Conservation (phyloP, 2,113 vertebrate genomes). For the Pionites leucogaster region DNA sequence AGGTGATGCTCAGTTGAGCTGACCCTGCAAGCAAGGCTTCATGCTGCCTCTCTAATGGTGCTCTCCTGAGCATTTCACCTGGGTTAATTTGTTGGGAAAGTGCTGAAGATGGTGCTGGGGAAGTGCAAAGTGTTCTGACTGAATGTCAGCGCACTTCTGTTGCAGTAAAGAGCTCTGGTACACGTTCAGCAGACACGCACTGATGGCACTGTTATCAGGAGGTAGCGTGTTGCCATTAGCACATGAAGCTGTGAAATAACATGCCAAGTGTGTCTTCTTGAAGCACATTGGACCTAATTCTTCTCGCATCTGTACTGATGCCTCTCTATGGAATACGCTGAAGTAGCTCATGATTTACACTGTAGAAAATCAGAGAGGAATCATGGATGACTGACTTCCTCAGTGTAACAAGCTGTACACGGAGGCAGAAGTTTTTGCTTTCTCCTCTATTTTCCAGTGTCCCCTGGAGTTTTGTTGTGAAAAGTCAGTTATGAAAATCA, state of each 20-base stretch:
- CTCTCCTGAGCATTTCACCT: neutral
- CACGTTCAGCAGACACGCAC: neutral
- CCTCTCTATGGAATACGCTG: neutral
- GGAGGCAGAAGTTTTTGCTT: slow-evolving; percentile 2
- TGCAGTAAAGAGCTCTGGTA: neutral
- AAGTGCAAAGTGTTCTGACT: neutral
- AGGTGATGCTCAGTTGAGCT: neutral
- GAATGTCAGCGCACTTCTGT: accelerated
- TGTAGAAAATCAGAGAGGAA: neutral
- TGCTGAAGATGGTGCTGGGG: neutral
- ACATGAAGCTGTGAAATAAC: neutral
- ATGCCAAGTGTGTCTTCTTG: neutral
- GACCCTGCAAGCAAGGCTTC: neutral
- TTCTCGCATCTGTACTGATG: neutral
- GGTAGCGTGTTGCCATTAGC: neutral
- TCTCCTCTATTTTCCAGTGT: neutral
- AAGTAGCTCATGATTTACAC: neutral
- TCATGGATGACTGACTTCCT: neutral
- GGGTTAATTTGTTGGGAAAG: neutral
- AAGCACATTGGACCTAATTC: neutral
- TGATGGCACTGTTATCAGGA: neutral
- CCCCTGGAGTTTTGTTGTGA: slow-evolving; percentile 46
- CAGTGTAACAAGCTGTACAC: neutral
- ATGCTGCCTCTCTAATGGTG: neutral
- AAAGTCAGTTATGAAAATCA: slow-evolving; percentile 35